phyloP scores from a whole-genome alignment of 2,113 vertebrate genomes.

The Rhodinocichla rosea region DNA sequence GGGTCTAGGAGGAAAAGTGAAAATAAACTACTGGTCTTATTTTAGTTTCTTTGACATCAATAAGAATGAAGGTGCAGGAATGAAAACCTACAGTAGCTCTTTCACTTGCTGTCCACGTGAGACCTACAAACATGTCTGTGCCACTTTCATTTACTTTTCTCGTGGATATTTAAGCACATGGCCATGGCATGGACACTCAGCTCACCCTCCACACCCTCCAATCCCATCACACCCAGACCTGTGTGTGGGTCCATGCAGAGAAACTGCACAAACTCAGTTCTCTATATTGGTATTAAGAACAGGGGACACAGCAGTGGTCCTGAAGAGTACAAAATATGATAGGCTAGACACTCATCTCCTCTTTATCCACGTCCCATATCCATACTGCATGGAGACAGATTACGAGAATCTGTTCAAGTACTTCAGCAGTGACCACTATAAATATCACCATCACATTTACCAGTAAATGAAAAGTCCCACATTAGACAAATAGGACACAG shows the following conservation, averaged over 20 bases:
- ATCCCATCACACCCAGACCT: not conserved
- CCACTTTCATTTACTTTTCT: rapidly evolving
- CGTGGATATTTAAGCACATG: not conserved
- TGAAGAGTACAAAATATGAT: not conserved
- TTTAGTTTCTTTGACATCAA: not conserved
- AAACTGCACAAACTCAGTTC: not conserved
- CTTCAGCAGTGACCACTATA: not conserved
- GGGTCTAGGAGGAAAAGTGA: not conserved
- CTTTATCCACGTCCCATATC: not conserved
- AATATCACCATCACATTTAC: not conserved
- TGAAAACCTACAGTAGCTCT: not conserved
- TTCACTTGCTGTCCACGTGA: not conserved
- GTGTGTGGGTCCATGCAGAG: not conserved
- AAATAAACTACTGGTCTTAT: not conserved
- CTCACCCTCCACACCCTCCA: not conserved
- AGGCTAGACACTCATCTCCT: not conserved
- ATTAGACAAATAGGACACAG: not conserved
- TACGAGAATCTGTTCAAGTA: not conserved
- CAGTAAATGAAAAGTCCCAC: not conserved
- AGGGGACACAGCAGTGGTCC: not conserved
- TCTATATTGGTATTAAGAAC: not conserved
- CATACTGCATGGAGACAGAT: not conserved
- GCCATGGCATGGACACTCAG: not conserved
- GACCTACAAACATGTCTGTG: rapidly evolving
- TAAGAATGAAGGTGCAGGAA: not conserved